These are phyloP conservation scores for Enteromius paludinosus DNA, from an alignment of 2,797 vertebrate species.

Conservation along the genomic window DNA sequence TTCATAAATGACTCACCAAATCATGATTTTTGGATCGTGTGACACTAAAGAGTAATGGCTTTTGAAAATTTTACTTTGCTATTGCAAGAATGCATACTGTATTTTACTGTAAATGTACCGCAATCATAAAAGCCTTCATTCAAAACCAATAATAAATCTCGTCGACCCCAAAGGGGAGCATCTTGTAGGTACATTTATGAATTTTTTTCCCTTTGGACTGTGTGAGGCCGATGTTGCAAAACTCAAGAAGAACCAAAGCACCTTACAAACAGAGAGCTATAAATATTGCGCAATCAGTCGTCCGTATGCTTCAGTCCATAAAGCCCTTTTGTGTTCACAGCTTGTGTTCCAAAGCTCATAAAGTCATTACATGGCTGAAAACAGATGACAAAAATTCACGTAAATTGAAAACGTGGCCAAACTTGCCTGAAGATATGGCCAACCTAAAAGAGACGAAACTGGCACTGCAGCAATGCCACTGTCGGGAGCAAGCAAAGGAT, in stretches of 20 bases:
- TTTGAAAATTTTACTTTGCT: neutral
- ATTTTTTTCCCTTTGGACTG: neutral
- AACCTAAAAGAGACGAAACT: constrained; percentile 12
- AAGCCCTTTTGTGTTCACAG: constrained; percentile 22
- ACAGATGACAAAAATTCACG: constrained; percentile 18
- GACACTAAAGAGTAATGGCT: neutral
- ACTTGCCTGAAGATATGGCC: constrained; percentile 31
- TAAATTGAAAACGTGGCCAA: constrained; percentile 34
- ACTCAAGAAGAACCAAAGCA: neutral
- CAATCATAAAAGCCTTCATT: neutral
- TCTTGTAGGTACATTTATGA: constrained; percentile 20
- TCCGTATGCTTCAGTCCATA: constrained; percentile 7
- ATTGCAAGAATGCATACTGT: neutral
- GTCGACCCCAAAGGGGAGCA: constrained; percentile 21
- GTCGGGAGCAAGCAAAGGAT: constrained; percentile 13
- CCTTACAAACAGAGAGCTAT: constrained; percentile 21
- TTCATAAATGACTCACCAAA: neutral
- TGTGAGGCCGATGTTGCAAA: neutral
- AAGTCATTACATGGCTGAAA: constrained; percentile 22
- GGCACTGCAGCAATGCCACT: constrained; percentile 30
- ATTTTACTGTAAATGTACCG: neutral
- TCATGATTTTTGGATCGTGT: neutral
- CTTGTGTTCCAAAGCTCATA: constrained; percentile 29
- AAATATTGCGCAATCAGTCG: neutral
- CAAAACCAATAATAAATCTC: neutral